A percentile compares a stretch with the other conserved stretches of the same genome.
Conservation (phyloP, 2,888 invertebrate species). For the Tipula confusa region DNA sequence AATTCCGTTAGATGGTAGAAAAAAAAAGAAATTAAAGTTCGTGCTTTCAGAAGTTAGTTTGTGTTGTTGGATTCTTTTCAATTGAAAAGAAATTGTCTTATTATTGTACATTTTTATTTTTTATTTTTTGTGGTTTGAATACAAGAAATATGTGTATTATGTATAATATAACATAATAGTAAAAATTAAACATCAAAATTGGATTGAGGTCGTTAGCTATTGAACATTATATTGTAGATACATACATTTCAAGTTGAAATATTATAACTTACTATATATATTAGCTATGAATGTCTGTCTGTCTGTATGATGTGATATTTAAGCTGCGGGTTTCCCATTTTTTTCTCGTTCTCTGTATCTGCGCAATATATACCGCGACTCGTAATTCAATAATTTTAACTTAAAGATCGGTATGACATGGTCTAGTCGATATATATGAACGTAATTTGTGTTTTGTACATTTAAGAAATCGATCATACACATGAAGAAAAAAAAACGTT, state of each 20-base stretch:
- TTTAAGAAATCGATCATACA: background rate
- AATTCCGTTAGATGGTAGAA: background rate
- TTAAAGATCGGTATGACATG: background rate
- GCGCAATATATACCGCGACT: no score
- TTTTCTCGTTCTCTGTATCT: no score
- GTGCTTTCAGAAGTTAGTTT: slow-evolving; percentile 3
- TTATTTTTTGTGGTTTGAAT: slow-evolving; percentile 7
- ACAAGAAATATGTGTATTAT: background rate
- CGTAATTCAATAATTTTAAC: background rate
- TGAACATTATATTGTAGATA: no score
- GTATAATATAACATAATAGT: background rate
- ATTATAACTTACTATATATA: background rate
- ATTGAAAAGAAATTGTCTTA: slow-evolving; percentile 20
- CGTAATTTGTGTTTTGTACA: background rate
- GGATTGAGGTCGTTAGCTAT: background rate
- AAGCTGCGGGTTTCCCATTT: no score
- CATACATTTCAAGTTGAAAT: background rate
- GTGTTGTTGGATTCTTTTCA: slow-evolving; percentile 6
- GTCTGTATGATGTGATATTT: no score
- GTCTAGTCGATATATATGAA: background rate
- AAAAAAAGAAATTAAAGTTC: background rate
- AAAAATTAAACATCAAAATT: slow-evolving; percentile 3
- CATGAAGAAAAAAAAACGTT: no score
- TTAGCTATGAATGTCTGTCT: background rate
- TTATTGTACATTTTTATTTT: background rate